These are phyloP conservation scores for Lottia gigantea DNA, from an alignment of 2,888 invertebrate species.

Conservation along the genomic window DNA sequence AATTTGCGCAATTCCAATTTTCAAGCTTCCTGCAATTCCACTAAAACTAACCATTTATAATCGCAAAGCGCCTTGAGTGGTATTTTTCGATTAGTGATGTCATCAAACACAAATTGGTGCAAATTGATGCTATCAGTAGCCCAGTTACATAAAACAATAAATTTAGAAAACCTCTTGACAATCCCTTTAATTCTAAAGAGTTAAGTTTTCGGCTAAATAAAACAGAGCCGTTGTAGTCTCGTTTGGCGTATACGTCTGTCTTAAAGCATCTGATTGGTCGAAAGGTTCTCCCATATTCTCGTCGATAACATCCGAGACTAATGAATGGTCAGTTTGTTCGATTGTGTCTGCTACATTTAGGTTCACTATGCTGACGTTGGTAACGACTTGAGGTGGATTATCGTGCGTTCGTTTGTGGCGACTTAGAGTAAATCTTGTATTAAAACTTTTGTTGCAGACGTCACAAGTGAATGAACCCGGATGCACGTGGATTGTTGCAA, in stretches of 20 bases:
- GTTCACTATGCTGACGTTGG: not conserved
- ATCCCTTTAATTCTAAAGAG: no score
- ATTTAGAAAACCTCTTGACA: no score
- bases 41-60: no score
- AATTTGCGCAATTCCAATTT: no score
- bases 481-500: conserved; percentile 67
- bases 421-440: conserved; percentile 67
- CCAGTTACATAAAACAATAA: no score
- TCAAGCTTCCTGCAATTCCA: no score
- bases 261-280: conserved; percentile 32
- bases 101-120: no score
- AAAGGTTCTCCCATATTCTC: conserved; percentile 34
- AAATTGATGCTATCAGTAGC: no score
- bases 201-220: conserved; percentile 25
- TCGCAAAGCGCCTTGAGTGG: no score
- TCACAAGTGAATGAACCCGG: conserved; percentile 64
- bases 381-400: not conserved
- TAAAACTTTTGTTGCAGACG: conserved; percentile 66
- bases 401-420: conserved; percentile 66
- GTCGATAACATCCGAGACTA: conserved; percentile 35
- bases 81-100: no score
- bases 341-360: not conserved
- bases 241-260: conserved; percentile 28
- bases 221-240: conserved; percentile 27
- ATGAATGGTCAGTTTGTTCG: conserved; percentile 13